Conservation (phyloP, 2,113 vertebrate genomes). For the Ameiurus melas region DNA sequence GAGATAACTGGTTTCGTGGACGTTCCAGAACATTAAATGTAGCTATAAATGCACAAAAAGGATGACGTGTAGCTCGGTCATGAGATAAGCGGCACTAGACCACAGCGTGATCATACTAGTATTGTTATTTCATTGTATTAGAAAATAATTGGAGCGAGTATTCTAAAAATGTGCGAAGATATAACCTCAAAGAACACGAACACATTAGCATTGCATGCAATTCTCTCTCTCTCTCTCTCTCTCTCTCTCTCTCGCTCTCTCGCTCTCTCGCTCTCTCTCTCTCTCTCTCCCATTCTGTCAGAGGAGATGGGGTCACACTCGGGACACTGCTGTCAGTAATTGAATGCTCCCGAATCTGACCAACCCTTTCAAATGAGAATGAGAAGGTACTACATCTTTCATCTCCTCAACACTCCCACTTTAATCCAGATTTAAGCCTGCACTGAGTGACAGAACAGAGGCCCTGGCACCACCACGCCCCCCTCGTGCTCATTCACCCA, state of each 20-base stretch:
- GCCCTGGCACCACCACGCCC: neutral
- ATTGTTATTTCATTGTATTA: too few relatives aligned
- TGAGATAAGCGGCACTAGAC: neutral
- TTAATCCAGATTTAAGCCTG: constrained; percentile 20
- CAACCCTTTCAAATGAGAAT: constrained; percentile 20
- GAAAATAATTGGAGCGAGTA: neutral
- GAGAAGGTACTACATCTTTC: constrained; percentile 12
- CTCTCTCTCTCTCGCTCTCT: neutral
- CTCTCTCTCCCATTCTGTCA: neutral
- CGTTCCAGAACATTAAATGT: neutral
- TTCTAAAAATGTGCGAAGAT: too few relatives aligned
- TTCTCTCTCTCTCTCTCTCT: neutral
- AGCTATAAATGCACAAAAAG: neutral
- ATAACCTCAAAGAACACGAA: neutral
- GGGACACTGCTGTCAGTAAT: constrained; percentile 25
- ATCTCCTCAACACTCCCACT: constrained; percentile 8
- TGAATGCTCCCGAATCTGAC: constrained; percentile 37
- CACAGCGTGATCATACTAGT: neutral
- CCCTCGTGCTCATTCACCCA: neutral
- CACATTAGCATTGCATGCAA: neutral
- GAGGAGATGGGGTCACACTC: constrained; percentile 19
- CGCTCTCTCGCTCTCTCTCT: neutral
- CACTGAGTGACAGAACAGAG: constrained; percentile 1
- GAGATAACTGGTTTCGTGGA: neutral
- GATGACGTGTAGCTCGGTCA: neutral